These are phyloP conservation scores for Cydia fagiglandana DNA, from an alignment of 1,140 invertebrate genomes.

Conservation along the genomic window DNA sequence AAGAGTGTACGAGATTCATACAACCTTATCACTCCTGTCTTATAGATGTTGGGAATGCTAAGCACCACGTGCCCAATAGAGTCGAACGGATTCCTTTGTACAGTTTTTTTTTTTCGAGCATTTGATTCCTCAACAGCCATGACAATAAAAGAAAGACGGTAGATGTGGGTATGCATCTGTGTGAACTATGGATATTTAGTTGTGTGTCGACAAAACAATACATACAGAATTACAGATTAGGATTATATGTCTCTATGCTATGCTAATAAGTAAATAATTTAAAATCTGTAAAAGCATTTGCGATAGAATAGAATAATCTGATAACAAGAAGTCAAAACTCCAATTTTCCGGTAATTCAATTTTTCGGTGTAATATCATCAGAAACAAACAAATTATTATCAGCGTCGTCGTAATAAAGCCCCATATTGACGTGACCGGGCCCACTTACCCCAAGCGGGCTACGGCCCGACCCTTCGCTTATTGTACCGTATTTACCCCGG, in stretches of 20 bases:
- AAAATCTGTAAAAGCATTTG: no score
- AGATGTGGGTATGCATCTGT: constrained; percentile 19
- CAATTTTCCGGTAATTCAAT: constrained; percentile 7
- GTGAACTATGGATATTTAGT: constrained; percentile 2
- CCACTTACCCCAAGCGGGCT: constrained; percentile 72
- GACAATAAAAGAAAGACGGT: constrained; percentile 7
- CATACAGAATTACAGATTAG: background rate
- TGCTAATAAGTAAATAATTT: no score
- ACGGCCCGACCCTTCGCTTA: constrained; percentile 68
- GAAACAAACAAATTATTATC: constrained; percentile 68
- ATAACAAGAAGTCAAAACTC: background rate
- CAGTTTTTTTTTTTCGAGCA: constrained; percentile 3
- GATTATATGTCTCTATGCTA: no score
- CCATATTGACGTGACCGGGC: constrained; percentile 72
- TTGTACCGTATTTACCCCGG: constrained; percentile 74
- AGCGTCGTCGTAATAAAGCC: constrained; percentile 69
- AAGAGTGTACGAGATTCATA: background rate
- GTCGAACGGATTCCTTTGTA: constrained; percentile 46
- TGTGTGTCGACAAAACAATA: background rate
- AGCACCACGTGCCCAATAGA: constrained; percentile 57
- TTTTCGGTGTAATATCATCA: constrained; percentile 45
- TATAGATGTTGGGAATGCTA: constrained; percentile 39
- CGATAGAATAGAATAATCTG: no score
- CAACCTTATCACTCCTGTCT: background rate
- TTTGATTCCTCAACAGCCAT: constrained; percentile 25